Base-by-base conservation (phyloP, 2,888 invertebrate species). In the Melipona beecheii region DNA sequence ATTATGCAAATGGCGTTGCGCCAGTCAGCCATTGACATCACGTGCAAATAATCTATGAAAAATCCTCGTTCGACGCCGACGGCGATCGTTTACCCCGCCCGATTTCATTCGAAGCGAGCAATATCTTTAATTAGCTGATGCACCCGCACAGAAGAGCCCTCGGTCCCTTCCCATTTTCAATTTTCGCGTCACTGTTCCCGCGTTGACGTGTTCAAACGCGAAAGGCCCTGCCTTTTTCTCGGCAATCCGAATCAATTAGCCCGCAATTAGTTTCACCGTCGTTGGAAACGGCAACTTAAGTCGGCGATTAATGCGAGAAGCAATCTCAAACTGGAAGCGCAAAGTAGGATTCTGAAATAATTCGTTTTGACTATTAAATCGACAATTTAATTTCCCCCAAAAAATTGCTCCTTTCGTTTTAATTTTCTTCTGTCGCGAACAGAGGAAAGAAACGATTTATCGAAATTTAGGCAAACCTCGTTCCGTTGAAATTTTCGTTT, bases 111-210 rank as follows among this genome's bases (percentile, higher is more conserved):
- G 54, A 31, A 65, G 43, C 31, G n/a, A 31, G 54, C 54, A 70
- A 70, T 70, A 70, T 31, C 69, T 24, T 36, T 74, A 74, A 74
- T 74, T 74, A 74, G 43, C 36, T 11, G 64, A 65, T 74, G 36
- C 36, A 27, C n/a, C 52, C 31, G 43, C 31, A 4, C 19, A 54
- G 50, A 56, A 58, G 31, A 13, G 50, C 13, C 13, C 27, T 52
- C 21, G 4, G 31, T 19, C 15, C 68, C 9, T 19, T 68, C 24
- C 9, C 2, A 6, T 11, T 43, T 52, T 68, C 43, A 19, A 11
- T 43, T 65, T 24, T 65, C 24, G 19, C 36, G 15, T 65, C 19
- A 19, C 27, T 43, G 43, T 58, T 58, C 31, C 19, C 31, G n/a
- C 58, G 31, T 31, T 54, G 74, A 36, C 43, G 52, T 4, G 65